Percentiles rank a stretch among this genome's conserved stretches.
Evolutionary conservation across 2,797 vertebrate species (phyloP).

Genomic region (Danio kyathit): DNA sequence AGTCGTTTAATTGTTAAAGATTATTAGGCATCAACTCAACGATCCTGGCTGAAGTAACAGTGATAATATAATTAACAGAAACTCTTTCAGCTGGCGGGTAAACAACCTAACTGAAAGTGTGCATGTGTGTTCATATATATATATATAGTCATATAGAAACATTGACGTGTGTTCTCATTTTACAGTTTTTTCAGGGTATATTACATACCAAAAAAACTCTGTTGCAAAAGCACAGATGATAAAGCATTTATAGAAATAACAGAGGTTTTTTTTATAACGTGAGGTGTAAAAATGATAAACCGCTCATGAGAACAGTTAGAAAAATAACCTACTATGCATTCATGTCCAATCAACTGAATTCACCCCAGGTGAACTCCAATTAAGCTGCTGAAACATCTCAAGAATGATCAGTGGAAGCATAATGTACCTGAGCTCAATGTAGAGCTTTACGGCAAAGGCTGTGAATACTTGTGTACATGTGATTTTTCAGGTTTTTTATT

Average conservation of each 20-base stretch:
- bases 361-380: too few species aligned
- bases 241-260: neutral
- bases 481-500: too few species aligned
- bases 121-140: too few species aligned
- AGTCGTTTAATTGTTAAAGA: constrained; percentile 23
- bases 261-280: constrained; percentile 1
- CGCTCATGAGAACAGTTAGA: neutral
- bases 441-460: too few species aligned
- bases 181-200: neutral
- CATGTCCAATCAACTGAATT: too few species aligned
- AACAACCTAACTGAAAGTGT: neutral
- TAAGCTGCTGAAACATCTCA: too few species aligned
- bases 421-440: too few species aligned
- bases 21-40: neutral
- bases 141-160: neutral
- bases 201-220: neutral
- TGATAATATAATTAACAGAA: constrained; percentile 9
- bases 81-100: neutral
- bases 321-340: neutral
- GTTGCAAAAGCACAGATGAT: neutral
- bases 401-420: too few species aligned
- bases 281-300: neutral
- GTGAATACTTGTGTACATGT: too few species aligned
- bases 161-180: neutral
- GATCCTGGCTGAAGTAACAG: neutral